These are phyloP conservation scores for Chitala chitala DNA, from an alignment of 2,113 vertebrate species.

Conservation along the genomic window DNA sequence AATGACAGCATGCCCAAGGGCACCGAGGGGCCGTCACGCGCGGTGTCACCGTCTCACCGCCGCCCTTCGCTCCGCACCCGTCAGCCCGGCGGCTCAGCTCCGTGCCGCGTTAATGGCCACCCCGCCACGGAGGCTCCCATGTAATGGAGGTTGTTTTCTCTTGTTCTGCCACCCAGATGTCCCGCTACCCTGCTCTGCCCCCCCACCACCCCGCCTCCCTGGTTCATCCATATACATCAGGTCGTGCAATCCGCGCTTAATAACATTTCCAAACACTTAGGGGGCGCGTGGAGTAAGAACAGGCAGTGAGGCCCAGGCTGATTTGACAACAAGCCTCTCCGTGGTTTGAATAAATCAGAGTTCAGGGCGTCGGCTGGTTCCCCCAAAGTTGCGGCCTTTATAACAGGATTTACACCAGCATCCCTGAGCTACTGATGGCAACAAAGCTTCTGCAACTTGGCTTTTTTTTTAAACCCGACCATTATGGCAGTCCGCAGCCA, in stretches of 20 bases:
- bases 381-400: background rate
- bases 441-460: no score
- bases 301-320: background rate
- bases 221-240: slow-evolving; percentile 27
- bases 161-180: slow-evolving; percentile 16
- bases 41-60: slow-evolving; percentile 31
- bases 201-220: background rate
- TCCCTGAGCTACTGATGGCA: background rate
- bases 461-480: no score
- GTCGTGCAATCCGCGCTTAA: slow-evolving; percentile 60
- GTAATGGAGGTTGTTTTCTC: slow-evolving; percentile 12
- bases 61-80: slow-evolving; percentile 26
- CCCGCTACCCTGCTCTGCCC: background rate
- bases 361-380: background rate
- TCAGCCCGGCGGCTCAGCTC: background rate
- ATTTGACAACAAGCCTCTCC: background rate
- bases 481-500: background rate
- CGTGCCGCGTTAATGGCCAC: slow-evolving; percentile 12
- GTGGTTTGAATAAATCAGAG: background rate
- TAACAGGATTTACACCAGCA: background rate
- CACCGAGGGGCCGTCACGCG: slow-evolving; percentile 44
- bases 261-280: slow-evolving; percentile 55
- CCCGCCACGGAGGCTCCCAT: background rate
- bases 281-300: slow-evolving; percentile 37
- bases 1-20: slow-evolving; percentile 69